A percentile compares a stretch with the other conserved stretches of the same genome.
Evolutionary conservation across 1,140 invertebrate genomes (phyloP).

Genomic region (Diabrotica virgifera): DNA sequence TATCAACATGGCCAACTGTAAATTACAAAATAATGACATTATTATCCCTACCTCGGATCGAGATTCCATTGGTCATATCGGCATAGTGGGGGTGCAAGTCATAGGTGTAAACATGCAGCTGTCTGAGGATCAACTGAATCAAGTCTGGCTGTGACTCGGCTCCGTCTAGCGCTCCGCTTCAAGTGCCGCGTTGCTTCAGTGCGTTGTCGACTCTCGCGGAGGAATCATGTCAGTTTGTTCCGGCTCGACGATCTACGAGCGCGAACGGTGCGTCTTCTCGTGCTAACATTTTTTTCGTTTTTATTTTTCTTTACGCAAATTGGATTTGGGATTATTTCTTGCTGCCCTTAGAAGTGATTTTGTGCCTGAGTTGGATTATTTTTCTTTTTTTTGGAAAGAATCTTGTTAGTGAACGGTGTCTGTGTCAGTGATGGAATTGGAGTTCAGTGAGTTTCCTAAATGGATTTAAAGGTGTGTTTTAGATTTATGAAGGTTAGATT

Average conservation of each 20-base stretch:
- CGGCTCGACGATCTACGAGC: not conserved
- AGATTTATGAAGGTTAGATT: no score
- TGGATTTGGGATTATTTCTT: constrained; percentile 6
- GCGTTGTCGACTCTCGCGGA: constrained; percentile 6
- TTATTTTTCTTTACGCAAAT: not conserved
- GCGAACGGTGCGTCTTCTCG: not conserved
- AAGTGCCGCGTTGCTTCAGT: constrained; percentile 7
- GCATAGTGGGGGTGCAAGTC: constrained; percentile 31
- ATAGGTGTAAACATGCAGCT: constrained; percentile 35
- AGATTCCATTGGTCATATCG: constrained; percentile 32
- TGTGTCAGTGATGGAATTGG: constrained; percentile 8
- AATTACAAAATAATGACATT: constrained; percentile 50
- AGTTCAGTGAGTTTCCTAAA: not conserved
- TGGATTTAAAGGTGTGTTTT: constrained; percentile 5
- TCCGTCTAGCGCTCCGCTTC: constrained; percentile 14
- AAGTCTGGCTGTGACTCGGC: constrained; percentile 25
- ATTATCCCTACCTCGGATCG: constrained; percentile 42
- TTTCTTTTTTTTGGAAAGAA: not conserved
- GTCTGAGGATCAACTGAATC: constrained; percentile 34
- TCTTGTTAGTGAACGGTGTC: constrained; percentile 4
- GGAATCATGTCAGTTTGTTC: not conserved
- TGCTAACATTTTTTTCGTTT: not conserved
- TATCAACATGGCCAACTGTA: constrained; percentile 41
- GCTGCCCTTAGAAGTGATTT: not conserved
- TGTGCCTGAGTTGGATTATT: constrained; percentile 10